Evolutionary conservation across 1,140 invertebrate species (phyloP).

Genomic region (Atta cephalotes): DNA sequence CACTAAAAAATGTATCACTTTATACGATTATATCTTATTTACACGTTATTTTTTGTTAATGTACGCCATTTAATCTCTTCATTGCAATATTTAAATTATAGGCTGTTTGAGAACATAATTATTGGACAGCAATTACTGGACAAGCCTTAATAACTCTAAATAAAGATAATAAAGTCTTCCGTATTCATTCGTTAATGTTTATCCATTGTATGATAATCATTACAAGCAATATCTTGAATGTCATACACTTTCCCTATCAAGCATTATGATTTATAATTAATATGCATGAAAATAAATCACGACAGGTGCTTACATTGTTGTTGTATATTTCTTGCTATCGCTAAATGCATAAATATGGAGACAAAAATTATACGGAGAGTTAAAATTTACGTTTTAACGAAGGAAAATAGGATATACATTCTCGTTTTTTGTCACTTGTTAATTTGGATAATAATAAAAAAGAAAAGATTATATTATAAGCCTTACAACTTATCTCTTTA

Average conservation of each 20-base stretch:
- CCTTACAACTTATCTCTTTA: neutral
- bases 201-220: neutral
- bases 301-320: slow-evolving; percentile 24
- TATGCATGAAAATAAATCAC: slow-evolving; percentile 36
- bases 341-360: slow-evolving; percentile 1
- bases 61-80: neutral
- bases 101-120: neutral
- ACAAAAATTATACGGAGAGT: slow-evolving; percentile 10
- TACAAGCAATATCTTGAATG: slow-evolving; percentile 1
- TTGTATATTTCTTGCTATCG: neutral
- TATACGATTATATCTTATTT: slow-evolving; percentile 22
- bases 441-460: neutral
- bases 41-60: neutral
- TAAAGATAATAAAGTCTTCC: neutral
- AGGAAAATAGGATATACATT: neutral
- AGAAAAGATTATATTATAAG: neutral
- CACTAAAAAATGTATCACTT: neutral
- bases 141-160: neutral
- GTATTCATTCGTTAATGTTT: slow-evolving; percentile 8
- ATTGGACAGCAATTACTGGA: neutral
- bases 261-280: slow-evolving; percentile 27
- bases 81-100: neutral
- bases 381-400: slow-evolving; percentile 7
- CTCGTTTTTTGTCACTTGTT: neutral
- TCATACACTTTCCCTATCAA: slow-evolving; percentile 37